Evolutionary conservation across 2,113 vertebrate species (phyloP), one percentile per base, ranked within the genome.

Genomic region (Pimephales promelas): DNA sequence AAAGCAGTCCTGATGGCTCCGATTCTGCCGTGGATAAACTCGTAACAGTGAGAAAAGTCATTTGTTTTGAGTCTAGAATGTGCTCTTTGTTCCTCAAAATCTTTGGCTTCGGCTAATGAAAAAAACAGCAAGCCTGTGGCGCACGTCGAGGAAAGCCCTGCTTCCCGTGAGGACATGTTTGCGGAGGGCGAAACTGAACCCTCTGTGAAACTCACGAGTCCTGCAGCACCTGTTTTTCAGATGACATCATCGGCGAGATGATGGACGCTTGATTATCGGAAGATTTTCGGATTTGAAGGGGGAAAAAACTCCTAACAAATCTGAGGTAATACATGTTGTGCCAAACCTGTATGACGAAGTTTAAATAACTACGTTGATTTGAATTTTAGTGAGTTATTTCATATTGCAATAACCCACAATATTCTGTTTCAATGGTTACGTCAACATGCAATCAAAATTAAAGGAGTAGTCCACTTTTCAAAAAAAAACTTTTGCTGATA

Each of bases 181-280:
- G 43, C 34, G 52, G 64, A 73, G 62, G 57, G 61, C 59, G 49
- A 80, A 68, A 59, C 61, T 43, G 16, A 82, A 79, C 10, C 71
- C 45, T 52, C 13, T 26, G 43, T 74, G 71, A 74, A 73, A 73
- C 77, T 59, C 16, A 28, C 64, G 57, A 47, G 73, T 66, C 73
- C 57, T 80, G 40, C 26, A 81, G 62, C 85, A 88, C 88, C 89
- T 83, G 90, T 83, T 88, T 82, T 73, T 77, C 59, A 10, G 31
- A 56, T 81, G 72, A 88, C 47, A 70, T 82, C 40, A 86, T 47
- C 36, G 74, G 14, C 16, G 80, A 49, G 59, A 31, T 57, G 31
- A 57, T 26, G 16, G 71, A 40, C 9, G 34, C 40, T 10, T 24
- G 56, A 28, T 9, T 77, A 14, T 57, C 31, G 22, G 40, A 2